Evolutionary conservation across 2,113 vertebrate species (phyloP).

Genomic region (Tursiops truncatus): DNA sequence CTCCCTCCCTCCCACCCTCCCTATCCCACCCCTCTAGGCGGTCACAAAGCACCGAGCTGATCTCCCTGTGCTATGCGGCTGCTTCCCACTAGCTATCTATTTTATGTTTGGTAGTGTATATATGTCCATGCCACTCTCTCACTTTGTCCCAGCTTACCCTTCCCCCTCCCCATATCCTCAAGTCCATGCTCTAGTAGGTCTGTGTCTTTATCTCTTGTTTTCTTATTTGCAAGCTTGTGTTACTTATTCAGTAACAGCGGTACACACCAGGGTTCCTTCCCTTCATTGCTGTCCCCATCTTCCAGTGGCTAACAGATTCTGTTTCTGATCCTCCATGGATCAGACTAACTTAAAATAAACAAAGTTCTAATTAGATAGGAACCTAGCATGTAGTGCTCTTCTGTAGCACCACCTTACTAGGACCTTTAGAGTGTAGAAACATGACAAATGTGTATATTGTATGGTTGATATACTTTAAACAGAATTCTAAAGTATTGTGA

Average conservation of each 20-base stretch:
- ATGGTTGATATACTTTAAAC: slow-evolving; percentile 10
- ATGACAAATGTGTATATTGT: not conserved
- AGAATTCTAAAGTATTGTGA: slow-evolving; percentile 9
- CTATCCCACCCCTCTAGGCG: no score
- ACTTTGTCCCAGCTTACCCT: no score
- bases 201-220: not conserved
- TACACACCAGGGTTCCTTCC: not conserved
- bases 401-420: not conserved
- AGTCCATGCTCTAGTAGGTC: no score
- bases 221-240: not conserved
- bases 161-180: no score
- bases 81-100: no score
- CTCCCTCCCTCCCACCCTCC: no score
- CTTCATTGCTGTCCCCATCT: not conserved
- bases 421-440: not conserved
- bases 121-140: no score
- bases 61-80: no score
- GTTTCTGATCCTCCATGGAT: not conserved
- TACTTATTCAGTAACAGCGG: not conserved
- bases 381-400: not conserved
- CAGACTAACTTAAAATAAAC: slow-evolving; percentile 45
- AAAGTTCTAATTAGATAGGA: not conserved
- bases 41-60: no score
- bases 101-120: no score
- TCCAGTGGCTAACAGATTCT: not conserved